Evolutionary conservation across 2,888 invertebrate species (phyloP).

Genomic region (Cynaeus angustus): DNA sequence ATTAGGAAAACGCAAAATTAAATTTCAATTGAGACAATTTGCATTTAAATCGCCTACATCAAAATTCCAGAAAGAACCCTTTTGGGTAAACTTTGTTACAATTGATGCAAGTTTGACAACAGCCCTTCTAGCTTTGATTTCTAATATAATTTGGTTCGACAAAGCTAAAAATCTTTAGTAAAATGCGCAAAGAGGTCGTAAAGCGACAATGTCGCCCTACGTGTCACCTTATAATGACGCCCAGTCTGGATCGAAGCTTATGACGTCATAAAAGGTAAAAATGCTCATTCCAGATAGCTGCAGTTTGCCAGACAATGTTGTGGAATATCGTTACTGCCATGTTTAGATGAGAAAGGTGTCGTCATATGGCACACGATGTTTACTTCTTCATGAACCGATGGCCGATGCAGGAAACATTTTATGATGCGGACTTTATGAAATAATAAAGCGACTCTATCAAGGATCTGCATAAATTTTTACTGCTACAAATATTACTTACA

Average conservation of each 20-base stretch:
- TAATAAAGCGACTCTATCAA: conserved; percentile 51
- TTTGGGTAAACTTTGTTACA: too few species aligned
- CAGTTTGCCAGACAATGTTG: conserved; percentile 15
- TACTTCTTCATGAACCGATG: conserved; percentile 43
- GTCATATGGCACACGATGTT: conserved; percentile 32
- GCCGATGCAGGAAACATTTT: conserved; percentile 50
- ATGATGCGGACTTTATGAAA: conserved; percentile 53
- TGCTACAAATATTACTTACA: conserved; percentile 37
- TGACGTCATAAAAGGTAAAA: conserved; percentile 29
- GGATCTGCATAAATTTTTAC: conserved; percentile 51
- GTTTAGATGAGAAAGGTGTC: conserved; percentile 28
- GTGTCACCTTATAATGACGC: conserved; percentile 9
- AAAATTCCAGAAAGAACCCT: too few species aligned
- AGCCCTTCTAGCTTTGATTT: too few species aligned
- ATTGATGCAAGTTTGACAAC: too few species aligned
- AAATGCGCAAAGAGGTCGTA: not conserved
- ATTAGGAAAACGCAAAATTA: not conserved
- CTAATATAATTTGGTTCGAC: too few species aligned
- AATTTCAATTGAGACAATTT: too few species aligned
- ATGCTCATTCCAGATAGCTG: conserved; percentile 14
- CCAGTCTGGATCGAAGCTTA: conserved; percentile 17
- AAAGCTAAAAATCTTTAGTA: too few species aligned
- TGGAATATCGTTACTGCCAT: conserved; percentile 22
- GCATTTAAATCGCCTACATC: too few species aligned
- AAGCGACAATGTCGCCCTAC: conserved; percentile 6